Evolutionary conservation across 2,888 invertebrate species (phyloP), one percentile per base, ranked within the genome.

Genomic region (Chrysolina oricalcia): DNA sequence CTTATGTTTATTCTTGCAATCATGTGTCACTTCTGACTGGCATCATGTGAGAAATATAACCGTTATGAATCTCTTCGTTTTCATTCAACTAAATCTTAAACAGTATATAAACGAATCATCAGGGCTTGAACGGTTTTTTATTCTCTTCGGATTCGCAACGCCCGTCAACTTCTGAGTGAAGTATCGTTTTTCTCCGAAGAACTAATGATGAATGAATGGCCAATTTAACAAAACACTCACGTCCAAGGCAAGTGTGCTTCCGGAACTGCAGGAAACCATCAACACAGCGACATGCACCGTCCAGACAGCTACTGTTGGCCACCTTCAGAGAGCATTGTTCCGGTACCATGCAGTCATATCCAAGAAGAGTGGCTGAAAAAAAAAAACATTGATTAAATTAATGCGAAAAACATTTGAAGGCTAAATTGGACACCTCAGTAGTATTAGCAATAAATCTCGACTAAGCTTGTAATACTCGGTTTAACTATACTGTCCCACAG

Each of bases 261-360:
- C 96, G 92, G 90, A 96, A 96, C 88, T 96, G 96, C 78, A 97
- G 91, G 89, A 94, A 96, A 81, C 96, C 96, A 84, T 94, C 94
- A 74, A 94, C 93, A 89, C 97, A 97, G 59, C 94, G 93, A 87
- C 97, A 97, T 65, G 94, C 93, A 48, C 95, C 95, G 74, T 95
- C 94, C 82, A 94, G 89, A 84, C 97, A 97, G 80, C 93, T 94
- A 87, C 96, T 96, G 90, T 96, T 95, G 19, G 96, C 95, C 71
- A 97, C 97, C 88, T 96, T 96, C 89, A 96, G 90, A 27, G 95
- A 94, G 86, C 97, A 97, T 87, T 97, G 97, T 85, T 95, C 95
- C 75, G 94, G 92, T 67, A 96, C 93, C 79, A 92, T 86, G 87
- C 97, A 97, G 85, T 95, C 94, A 84, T 95, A 95, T 67, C 96